Conservation (phyloP, 2,888 invertebrate species). For the Drosophila pseudotalamancana region DNA sequence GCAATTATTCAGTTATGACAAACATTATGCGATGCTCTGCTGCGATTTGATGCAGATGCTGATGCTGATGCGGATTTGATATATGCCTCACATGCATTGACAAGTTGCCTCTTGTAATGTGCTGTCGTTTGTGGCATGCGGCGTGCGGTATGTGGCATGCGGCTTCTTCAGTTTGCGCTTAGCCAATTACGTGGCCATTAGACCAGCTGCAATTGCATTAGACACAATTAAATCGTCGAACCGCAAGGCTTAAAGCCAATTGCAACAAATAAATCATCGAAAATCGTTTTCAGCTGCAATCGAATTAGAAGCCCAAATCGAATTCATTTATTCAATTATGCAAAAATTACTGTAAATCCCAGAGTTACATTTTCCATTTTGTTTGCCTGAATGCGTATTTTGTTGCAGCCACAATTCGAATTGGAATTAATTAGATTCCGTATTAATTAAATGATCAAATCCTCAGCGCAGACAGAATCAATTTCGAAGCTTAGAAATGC, state of each 20-base stretch:
- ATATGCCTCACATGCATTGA: conserved; percentile 50
- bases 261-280: conserved; percentile 22
- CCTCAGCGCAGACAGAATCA: not conserved
- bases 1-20: conserved; percentile 77
- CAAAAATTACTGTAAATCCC: conserved; percentile 22
- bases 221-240: conserved; percentile 19
- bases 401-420: conserved; percentile 7
- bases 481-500: not conserved
- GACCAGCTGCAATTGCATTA: conserved; percentile 23
- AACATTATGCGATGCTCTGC: conserved; percentile 54
- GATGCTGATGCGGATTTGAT: conserved; percentile 49
- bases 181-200: conserved; percentile 40
- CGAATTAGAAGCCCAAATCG: conserved; percentile 19
- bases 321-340: conserved; percentile 39
- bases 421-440: conserved; percentile 1
- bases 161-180: conserved; percentile 15
- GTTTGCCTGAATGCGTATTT: conserved; percentile 14
- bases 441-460: conserved; percentile 7
- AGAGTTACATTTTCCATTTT: conserved; percentile 8
- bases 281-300: conserved; percentile 23
- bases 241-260: conserved; percentile 40
- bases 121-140: conserved; percentile 33
- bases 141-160: conserved; percentile 28
- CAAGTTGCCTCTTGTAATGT: conserved; percentile 34
- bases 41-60: conserved; percentile 9